Evolutionary conservation across 2,113 vertebrate genomes (phyloP).

Genomic region (Salvelinus alpinus): DNA sequence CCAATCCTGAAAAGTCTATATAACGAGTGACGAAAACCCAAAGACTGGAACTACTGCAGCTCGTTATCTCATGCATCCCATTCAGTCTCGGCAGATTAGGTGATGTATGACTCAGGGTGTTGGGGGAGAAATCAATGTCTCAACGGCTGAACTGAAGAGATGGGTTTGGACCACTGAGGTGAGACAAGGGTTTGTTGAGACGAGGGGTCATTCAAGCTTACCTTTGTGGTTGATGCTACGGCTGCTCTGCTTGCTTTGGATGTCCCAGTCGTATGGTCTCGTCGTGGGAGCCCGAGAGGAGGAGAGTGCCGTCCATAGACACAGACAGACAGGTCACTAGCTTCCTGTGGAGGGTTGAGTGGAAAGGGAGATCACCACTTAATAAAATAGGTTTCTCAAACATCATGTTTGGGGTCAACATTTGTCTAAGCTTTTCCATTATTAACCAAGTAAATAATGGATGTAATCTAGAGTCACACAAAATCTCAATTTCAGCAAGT

Average conservation of each 20-base stretch:
- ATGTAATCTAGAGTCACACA: no score
- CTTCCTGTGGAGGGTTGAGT: slow-evolving; percentile 73
- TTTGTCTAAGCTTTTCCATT: no score
- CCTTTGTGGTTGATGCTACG: slow-evolving; percentile 89
- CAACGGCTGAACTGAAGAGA: background rate
- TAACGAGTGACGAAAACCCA: no score
- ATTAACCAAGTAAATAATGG: no score
- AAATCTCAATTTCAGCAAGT: no score
- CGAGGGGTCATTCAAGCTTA: slow-evolving; percentile 42
- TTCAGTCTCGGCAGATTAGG: background rate
- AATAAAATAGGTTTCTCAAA: background rate
- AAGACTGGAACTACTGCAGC: no score
- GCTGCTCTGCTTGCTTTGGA: slow-evolving; percentile 93
- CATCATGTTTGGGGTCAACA: no score
- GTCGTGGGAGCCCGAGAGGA: slow-evolving; percentile 92
- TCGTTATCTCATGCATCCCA: no score
- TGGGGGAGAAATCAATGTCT: background rate
- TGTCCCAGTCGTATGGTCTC: slow-evolving; percentile 91
- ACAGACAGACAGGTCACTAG: slow-evolving; percentile 91
- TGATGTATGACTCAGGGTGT: no score
- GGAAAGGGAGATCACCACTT: background rate
- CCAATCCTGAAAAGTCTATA: no score
- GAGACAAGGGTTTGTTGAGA: background rate
- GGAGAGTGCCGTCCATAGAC: slow-evolving; percentile 86
- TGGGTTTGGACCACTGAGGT: background rate